phyloP scores from a whole-genome alignment of 1,140 invertebrate genomes.

The Dolichoris vasculosae region DNA sequence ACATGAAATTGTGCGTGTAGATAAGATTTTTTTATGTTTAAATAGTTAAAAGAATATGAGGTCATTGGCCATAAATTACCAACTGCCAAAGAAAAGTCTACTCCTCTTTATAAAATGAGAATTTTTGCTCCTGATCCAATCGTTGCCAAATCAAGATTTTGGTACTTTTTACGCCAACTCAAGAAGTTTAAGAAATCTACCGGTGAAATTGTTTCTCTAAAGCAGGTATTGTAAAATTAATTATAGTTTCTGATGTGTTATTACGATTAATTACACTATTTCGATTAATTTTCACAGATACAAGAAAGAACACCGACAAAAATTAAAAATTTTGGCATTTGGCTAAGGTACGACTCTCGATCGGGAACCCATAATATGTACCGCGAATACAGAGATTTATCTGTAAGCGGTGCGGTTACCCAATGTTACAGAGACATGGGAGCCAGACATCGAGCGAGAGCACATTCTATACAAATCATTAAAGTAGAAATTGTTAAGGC shows the following conservation, averaged over 20 bases:
- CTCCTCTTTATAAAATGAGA: slow-evolving; percentile 98
- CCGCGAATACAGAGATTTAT: slow-evolving; percentile 98
- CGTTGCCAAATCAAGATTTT: slow-evolving; percentile 99
- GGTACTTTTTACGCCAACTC: slow-evolving; percentile 98
- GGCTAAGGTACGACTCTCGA: slow-evolving; percentile 97
- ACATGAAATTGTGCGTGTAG: background rate
- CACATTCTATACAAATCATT: slow-evolving; percentile 98
- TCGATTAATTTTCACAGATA: slow-evolving; percentile 76
- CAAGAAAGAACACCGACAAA: slow-evolving; percentile 92
- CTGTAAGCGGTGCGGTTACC: slow-evolving; percentile 95
- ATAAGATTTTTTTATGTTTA: slow-evolving; percentile 56
- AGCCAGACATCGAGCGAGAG: slow-evolving; percentile 96
- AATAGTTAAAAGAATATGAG: slow-evolving; percentile 97
- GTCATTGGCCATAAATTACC: slow-evolving; percentile 98
- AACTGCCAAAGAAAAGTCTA: slow-evolving; percentile 90
- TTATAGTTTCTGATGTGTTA: background rate
- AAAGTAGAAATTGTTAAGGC: slow-evolving; percentile 94
- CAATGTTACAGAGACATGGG: slow-evolving; percentile 99
- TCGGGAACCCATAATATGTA: slow-evolving; percentile 99
- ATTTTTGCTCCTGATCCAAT: slow-evolving; percentile 99
- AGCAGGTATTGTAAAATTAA: slow-evolving; percentile 77
- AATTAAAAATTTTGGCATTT: slow-evolving; percentile 99
- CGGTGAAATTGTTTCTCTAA: slow-evolving; percentile 97
- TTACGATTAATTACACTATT: background rate
- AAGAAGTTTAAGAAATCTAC: slow-evolving; percentile 99